Percentiles rank a stretch among this genome's conserved stretches.
Conservation (phyloP, 2,797 vertebrate species). For the Sylvia borin region DNA sequence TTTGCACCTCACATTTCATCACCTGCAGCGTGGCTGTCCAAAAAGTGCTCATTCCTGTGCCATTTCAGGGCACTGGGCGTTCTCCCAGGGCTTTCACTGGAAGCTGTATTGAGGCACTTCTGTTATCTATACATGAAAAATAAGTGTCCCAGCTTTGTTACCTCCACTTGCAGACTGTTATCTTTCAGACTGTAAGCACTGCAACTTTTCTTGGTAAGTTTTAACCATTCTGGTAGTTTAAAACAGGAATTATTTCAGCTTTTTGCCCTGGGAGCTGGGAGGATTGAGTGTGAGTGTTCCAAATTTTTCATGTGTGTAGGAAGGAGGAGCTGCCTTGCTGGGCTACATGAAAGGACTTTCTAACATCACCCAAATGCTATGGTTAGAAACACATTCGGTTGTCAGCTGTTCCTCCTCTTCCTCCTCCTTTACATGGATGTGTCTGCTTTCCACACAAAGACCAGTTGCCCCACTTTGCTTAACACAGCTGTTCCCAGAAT, state of each 20-base stretch:
- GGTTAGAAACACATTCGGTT: background rate
- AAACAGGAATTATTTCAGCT: background rate
- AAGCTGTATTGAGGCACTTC: background rate
- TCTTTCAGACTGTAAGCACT: background rate
- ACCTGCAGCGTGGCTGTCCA: background rate
- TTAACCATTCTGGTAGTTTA: background rate
- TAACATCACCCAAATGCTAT: background rate
- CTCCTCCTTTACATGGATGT: background rate
- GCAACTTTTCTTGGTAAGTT: background rate
- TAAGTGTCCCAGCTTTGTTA: background rate
- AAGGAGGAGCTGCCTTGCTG: background rate
- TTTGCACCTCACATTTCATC: background rate
- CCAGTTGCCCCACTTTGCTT: background rate
- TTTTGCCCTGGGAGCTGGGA: background rate
- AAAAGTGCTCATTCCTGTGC: background rate
- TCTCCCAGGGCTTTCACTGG: background rate
- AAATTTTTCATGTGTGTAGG: rapidly evolving
- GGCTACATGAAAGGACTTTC: background rate
- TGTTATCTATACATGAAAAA: background rate
- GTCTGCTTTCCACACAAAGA: background rate
- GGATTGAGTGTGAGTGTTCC: background rate
- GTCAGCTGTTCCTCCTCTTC: background rate
- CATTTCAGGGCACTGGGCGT: rapidly evolving
- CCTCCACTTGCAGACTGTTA: background rate
- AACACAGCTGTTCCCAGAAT: background rate